phyloP scores from a whole-genome alignment of 2,888 invertebrate species.

The Dione vanillae region DNA sequence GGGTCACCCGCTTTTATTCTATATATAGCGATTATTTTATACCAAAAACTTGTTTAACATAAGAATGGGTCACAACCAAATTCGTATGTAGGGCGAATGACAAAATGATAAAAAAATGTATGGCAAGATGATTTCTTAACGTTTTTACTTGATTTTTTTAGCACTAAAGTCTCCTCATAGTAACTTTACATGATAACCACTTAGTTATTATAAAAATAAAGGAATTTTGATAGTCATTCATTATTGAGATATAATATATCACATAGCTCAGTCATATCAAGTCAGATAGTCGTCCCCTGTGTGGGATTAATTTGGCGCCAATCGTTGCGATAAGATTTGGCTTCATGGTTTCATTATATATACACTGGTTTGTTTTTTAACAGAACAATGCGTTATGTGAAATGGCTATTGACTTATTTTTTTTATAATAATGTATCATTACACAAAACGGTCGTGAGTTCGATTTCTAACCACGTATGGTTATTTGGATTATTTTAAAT shows the following conservation, averaged over 20 bases:
- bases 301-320: not conserved
- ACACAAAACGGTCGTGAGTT: no score
- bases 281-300: not conserved
- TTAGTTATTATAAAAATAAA: not conserved
- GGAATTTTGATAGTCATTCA: not conserved
- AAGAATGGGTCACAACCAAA: not conserved
- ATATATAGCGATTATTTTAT: not conserved
- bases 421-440: not conserved
- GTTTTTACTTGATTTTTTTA: no score
- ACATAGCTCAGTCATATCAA: not conserved
- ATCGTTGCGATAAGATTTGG: slow-evolving; percentile 5
- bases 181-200: not conserved
- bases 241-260: not conserved
- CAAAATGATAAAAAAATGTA: not conserved
- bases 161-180: no score
- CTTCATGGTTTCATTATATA: not conserved
- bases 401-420: not conserved
- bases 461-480: no score
- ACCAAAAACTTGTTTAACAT: slow-evolving; percentile 10
- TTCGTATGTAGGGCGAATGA: not conserved
- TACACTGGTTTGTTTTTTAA: not conserved
- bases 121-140: not conserved
- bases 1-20: not conserved
- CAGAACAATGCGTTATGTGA: not conserved
- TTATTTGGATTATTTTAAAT: no score